These are phyloP conservation scores for Pantherophis guttatus DNA, from an alignment of 2,113 vertebrate genomes.

Conservation along the genomic window DNA sequence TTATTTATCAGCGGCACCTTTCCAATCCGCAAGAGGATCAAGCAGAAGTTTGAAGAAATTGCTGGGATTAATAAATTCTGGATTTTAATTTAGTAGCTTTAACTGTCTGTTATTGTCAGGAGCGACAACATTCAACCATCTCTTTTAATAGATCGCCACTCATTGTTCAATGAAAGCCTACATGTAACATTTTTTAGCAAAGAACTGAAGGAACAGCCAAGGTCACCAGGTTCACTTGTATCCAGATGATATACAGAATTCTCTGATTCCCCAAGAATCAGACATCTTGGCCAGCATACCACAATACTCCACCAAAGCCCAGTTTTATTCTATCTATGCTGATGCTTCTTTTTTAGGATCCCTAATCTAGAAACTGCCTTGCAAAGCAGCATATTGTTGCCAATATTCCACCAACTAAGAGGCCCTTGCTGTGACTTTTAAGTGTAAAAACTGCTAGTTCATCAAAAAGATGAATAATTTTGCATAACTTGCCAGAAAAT, in stretches of 20 bases:
- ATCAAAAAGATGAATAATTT: slow-evolving; percentile 46
- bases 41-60: neutral
- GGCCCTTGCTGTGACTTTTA: neutral
- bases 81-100: neutral
- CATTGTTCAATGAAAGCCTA: neutral
- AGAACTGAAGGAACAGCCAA: neutral
- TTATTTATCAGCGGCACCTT: neutral
- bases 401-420: neutral
- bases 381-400: neutral
- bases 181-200: neutral
- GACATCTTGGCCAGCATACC: neutral
- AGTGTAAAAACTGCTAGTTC: slow-evolving; percentile 26
- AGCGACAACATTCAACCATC: neutral
- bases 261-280: neutral
- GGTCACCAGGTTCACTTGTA: neutral
- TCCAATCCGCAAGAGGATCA: neutral
- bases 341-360: neutral
- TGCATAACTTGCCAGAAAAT: slow-evolving; percentile 9
- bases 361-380: neutral
- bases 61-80: neutral
- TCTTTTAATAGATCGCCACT: neutral
- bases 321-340: neutral
- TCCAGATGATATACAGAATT: neutral
- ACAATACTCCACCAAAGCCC: neutral
- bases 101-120: neutral